A percentile compares a stretch with the other conserved stretches of the same genome.
phyloP scores from a whole-genome alignment of 2,113 vertebrate genomes.

The Dermatemys mawii region DNA sequence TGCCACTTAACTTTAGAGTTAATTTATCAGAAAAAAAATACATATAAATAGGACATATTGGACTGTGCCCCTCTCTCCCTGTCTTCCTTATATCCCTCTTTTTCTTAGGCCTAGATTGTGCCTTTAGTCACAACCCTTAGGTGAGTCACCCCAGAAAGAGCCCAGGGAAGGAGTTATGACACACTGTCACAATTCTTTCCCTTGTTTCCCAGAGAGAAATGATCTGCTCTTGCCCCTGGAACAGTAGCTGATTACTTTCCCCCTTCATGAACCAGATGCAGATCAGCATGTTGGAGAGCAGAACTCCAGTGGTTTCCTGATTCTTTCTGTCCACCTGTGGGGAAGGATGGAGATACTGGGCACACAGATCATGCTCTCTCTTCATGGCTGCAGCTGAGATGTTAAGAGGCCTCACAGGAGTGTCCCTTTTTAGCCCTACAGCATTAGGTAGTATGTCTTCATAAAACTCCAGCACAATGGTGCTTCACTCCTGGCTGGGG shows the following conservation, averaged over 20 bases:
- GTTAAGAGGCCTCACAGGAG: background rate
- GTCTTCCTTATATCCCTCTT: background rate
- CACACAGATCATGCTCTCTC: background rate
- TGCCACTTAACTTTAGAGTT: background rate
- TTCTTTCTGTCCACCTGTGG: background rate
- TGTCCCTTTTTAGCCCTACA: too few species aligned
- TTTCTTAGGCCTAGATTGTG: background rate
- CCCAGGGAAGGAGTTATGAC: background rate
- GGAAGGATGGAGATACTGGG: background rate
- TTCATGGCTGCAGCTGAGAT: background rate
- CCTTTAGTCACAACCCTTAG: background rate
- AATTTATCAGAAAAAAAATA: background rate
- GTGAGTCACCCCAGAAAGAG: background rate
- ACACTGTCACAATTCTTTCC: background rate
- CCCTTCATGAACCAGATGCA: background rate
- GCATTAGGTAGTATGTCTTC: too few species aligned
- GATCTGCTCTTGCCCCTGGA: background rate
- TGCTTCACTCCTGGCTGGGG: background rate
- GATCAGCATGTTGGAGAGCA: background rate
- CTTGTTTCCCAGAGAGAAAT: background rate
- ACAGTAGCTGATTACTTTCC: fast-evolving
- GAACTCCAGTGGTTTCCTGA: background rate
- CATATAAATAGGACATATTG: background rate
- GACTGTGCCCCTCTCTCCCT: background rate
- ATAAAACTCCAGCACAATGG: background rate